Evolutionary conservation across 2,888 invertebrate species (phyloP).

Genomic region (Tipula helvola): DNA sequence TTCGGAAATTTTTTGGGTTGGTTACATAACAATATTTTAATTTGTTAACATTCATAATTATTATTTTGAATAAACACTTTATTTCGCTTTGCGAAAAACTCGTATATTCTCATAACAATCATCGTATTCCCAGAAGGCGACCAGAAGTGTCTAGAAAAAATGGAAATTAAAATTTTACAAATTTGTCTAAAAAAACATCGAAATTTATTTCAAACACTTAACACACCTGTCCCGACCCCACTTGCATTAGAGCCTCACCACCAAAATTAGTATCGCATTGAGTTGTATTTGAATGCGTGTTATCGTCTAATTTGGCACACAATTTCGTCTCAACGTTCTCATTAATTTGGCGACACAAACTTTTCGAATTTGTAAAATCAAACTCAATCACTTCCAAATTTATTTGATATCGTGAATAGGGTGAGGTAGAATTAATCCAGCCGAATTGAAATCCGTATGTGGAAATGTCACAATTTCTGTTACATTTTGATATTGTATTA

Average conservation of each 20-base stretch:
- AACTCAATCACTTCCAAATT: neutral
- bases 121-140: neutral
- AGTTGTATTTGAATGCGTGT: no score
- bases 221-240: neutral
- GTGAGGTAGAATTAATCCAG: neutral
- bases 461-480: neutral
- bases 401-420: neutral
- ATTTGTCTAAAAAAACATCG: neutral
- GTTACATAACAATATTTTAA: no score
- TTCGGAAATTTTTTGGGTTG: no score
- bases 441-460: neutral
- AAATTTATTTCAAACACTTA: neutral
- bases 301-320: neutral
- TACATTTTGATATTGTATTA: no score
- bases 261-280: neutral
- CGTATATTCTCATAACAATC: neutral
- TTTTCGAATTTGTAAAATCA: neutral
- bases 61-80: neutral
- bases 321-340: neutral
- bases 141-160: neutral
- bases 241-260: neutral
- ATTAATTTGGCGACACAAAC: neutral
- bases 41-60: no score
- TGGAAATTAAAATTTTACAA: neutral
- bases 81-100: neutral